phyloP scores from a whole-genome alignment of 2,888 invertebrate species.

The Drosophila mulleri region DNA sequence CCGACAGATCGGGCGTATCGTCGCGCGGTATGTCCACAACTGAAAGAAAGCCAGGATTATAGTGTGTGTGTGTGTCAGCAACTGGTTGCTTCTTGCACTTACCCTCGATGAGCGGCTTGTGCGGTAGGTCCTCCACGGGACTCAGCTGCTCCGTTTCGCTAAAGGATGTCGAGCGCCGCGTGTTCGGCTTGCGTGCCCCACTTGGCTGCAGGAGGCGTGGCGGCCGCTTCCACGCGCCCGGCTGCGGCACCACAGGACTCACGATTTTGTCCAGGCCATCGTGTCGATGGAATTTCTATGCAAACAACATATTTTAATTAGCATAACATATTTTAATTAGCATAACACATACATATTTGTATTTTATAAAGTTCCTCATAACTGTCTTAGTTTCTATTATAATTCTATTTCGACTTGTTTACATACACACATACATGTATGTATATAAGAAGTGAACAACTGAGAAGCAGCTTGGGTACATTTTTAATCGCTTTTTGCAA shows the following conservation, averaged over 20 bases:
- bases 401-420: neutral
- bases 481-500: conserved; percentile 38
- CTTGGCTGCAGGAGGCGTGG: conserved; percentile 83
- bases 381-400: neutral
- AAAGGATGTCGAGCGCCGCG: conserved; percentile 85
- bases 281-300: conserved; percentile 87
- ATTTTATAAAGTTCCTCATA: no score
- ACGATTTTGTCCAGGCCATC: conserved; percentile 95
- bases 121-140: conserved; percentile 83
- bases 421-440: no score
- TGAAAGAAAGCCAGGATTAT: neutral
- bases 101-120: conserved; percentile 74
- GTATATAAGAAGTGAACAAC: conserved; percentile 1
- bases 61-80: neutral
- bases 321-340: neutral
- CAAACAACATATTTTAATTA: neutral
- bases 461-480: conserved; percentile 25
- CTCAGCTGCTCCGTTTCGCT: conserved; percentile 85
- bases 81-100: conserved; percentile 21
- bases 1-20: conserved; percentile 81
- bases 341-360: neutral
- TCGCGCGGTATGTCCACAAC: conserved; percentile 78
- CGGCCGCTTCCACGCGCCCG: conserved; percentile 92
- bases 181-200: conserved; percentile 83
- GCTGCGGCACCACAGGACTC: conserved; percentile 95